Percentiles rank a stretch among this genome's conserved stretches.
Conservation (phyloP, 2,888 invertebrate species). For the Serrognathus titanus region DNA sequence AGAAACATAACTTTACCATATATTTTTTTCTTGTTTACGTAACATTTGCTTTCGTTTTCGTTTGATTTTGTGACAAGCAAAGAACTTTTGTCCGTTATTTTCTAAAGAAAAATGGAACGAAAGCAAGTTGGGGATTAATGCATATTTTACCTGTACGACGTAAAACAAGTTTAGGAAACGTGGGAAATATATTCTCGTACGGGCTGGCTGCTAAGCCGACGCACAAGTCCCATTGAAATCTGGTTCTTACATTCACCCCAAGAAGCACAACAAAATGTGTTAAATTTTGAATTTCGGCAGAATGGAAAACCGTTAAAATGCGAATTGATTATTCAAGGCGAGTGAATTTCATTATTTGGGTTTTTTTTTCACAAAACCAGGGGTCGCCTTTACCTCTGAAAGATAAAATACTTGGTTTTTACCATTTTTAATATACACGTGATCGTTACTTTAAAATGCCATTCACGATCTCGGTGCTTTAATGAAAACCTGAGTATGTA, state of each 20-base stretch:
- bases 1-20: too few species aligned
- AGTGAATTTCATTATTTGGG: background rate
- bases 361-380: too few species aligned
- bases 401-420: too few species aligned
- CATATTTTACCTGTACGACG: constrained; percentile 25
- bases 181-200: constrained; percentile 24
- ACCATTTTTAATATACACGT: too few species aligned
- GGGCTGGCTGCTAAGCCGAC: constrained; percentile 16
- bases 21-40: too few species aligned
- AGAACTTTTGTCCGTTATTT: constrained; percentile 8
- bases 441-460: too few species aligned
- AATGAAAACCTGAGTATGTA: too few species aligned
- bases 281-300: constrained; percentile 16
- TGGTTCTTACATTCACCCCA: constrained; percentile 23
- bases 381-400: too few species aligned
- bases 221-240: constrained; percentile 16
- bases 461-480: too few species aligned
- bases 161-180: constrained; percentile 28
- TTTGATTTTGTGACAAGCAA: too few species aligned
- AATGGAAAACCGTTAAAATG: constrained; percentile 10
- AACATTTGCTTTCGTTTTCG: too few species aligned
- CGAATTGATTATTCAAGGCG: constrained; percentile 12
- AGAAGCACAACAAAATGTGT: constrained; percentile 19
- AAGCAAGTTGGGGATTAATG: constrained; percentile 16
- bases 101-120: constrained; percentile 14